phyloP scores from a whole-genome alignment of 2,888 invertebrate genomes.

The Onchidella celtica region DNA sequence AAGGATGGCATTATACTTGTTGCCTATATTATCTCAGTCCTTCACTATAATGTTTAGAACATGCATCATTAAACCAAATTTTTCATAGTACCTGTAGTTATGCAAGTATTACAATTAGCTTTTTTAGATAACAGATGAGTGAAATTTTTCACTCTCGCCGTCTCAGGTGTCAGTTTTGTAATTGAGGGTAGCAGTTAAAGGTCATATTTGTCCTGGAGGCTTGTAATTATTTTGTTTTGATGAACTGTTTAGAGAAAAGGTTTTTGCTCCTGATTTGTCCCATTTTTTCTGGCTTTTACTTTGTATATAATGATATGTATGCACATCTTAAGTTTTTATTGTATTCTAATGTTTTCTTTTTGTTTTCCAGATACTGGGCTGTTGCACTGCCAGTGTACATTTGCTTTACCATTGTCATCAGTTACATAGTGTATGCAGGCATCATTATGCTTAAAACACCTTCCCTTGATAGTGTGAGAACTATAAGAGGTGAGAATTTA shows the following conservation, averaged over 20 bases:
- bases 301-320: neutral
- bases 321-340: neutral
- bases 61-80: no score
- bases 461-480: constrained; percentile 75
- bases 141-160: no score
- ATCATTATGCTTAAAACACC: constrained; percentile 88
- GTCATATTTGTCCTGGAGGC: neutral
- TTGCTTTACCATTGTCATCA: constrained; percentile 87
- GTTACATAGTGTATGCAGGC: constrained; percentile 88
- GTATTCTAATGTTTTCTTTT: neutral
- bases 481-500: constrained; percentile 76
- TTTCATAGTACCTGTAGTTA: no score
- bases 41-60: no score
- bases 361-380: constrained; percentile 86
- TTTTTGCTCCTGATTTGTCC: neutral
- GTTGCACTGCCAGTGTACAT: constrained; percentile 91
- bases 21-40: no score
- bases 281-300: neutral
- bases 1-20: no score
- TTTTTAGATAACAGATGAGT: no score
- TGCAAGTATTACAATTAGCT: no score
- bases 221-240: neutral
- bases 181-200: no score
- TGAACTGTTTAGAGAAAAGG: neutral
- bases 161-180: no score